These are phyloP conservation scores for Burhinus bistriatus DNA, from an alignment of 2,113 vertebrate species.

Conservation along the genomic window DNA sequence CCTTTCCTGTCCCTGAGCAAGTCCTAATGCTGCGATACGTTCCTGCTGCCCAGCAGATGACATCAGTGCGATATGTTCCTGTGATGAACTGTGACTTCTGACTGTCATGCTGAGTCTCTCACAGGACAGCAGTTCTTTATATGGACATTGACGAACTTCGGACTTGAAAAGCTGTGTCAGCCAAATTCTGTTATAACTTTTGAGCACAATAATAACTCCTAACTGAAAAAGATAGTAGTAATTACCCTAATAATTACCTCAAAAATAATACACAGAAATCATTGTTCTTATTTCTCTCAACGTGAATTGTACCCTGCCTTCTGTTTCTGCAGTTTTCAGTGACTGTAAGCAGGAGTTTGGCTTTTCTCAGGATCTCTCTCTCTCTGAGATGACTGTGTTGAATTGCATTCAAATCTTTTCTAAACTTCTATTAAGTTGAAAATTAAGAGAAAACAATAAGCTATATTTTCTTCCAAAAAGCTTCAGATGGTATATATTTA, in stretches of 20 bases:
- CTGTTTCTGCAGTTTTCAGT: background rate
- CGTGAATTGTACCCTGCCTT: background rate
- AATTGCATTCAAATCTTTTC: background rate
- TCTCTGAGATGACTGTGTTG: background rate
- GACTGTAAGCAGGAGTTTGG: background rate
- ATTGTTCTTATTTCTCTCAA: background rate
- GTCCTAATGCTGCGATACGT: background rate
- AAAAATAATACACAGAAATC: background rate
- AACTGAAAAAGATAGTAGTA: background rate
- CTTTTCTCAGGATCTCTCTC: background rate
- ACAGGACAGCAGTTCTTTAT: background rate
- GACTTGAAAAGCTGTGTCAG: background rate
- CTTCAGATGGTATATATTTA: background rate
- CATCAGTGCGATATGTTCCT: background rate
- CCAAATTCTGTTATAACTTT: background rate
- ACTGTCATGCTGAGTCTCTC: background rate
- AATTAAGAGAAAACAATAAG: background rate
- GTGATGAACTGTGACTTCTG: background rate
- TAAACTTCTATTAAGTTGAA: background rate
- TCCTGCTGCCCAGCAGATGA: constrained; percentile 26
- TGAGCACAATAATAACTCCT: background rate
- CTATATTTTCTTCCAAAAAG: background rate
- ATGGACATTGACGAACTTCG: rapidly evolving
- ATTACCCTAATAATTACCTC: background rate
- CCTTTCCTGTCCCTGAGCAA: constrained; percentile 18